Conservation (phyloP, 2,797 vertebrate species). For the Valencia hispanica region DNA sequence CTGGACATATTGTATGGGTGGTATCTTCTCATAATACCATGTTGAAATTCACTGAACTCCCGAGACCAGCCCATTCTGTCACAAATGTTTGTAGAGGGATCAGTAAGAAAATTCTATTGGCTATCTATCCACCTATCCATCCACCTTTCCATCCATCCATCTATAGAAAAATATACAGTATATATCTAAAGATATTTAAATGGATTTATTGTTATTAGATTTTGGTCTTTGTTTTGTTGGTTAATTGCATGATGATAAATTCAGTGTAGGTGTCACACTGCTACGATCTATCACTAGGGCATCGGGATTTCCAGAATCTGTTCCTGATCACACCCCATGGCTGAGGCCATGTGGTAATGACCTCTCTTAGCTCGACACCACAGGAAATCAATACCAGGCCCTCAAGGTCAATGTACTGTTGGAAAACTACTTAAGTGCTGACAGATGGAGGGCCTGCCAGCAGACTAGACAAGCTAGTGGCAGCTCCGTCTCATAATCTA, state of each 20-base stretch:
- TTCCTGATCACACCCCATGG: constrained; percentile 91
- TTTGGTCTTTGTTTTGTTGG: constrained; percentile 61
- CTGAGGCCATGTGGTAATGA: constrained; percentile 90
- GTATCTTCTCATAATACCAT: no score
- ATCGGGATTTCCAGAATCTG: constrained; percentile 96
- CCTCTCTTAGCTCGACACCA: constrained; percentile 90
- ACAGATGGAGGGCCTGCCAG: constrained; percentile 87
- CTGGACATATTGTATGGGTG: no score
- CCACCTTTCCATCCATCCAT: constrained; percentile 6
- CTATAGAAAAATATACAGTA: constrained; percentile 36
- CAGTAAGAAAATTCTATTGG: no score
- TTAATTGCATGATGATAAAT: constrained; percentile 89
- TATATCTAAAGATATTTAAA: no score
- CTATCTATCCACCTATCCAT: no score
- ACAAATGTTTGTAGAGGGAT: no score
- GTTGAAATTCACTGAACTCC: no score
- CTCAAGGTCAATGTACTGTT: constrained; percentile 99
- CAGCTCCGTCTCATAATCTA: constrained; percentile 66
- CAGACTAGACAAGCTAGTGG: constrained; percentile 87
- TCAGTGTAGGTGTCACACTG: constrained; percentile 89
- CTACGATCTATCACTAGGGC: constrained; percentile 91
- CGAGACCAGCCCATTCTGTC: no score
- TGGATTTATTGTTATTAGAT: not conserved
- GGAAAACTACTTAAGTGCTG: constrained; percentile 97
- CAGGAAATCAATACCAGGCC: constrained; percentile 96